phyloP scores from a whole-genome alignment of 2,113 vertebrate genomes.

The Vimba vimba region DNA sequence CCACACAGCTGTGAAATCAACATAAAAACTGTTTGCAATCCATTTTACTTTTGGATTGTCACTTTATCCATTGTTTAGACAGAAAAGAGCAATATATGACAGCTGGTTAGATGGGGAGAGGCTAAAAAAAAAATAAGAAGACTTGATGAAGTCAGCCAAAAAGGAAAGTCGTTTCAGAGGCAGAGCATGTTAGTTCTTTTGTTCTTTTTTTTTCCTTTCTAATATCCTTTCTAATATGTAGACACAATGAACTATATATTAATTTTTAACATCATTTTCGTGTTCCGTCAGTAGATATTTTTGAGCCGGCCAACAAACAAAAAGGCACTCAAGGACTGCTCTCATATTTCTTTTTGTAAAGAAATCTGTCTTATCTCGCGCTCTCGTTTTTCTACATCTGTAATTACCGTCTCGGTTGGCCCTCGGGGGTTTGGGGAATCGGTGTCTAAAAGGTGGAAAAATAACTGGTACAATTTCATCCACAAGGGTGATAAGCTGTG shows the following conservation, averaged over 20 bases:
- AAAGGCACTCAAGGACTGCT: constrained; percentile 31
- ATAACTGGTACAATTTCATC: background rate
- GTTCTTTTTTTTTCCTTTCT: background rate
- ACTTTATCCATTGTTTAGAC: too few species aligned
- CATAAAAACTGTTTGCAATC: background rate
- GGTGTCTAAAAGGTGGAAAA: constrained; percentile 31
- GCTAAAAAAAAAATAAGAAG: background rate
- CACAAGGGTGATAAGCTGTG: background rate
- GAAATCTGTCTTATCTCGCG: constrained; percentile 17
- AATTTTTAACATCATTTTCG: background rate
- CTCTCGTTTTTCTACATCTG: constrained; percentile 37
- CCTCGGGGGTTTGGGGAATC: background rate
- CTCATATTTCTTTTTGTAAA: constrained; percentile 32
- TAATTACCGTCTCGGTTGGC: constrained; percentile 18
- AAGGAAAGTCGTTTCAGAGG: background rate
- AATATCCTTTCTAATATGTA: background rate
- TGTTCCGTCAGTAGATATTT: background rate
- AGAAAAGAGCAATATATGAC: too few species aligned
- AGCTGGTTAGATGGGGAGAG: background rate
- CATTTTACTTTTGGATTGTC: too few species aligned
- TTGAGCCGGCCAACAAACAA: background rate
- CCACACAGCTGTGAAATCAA: constrained; percentile 42
- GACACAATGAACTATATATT: too few species aligned
- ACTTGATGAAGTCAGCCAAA: background rate
- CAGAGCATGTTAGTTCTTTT: background rate